Base-by-base conservation (phyloP, 1,140 invertebrate genomes). In the Trachymyrmex septentrionalis region DNA sequence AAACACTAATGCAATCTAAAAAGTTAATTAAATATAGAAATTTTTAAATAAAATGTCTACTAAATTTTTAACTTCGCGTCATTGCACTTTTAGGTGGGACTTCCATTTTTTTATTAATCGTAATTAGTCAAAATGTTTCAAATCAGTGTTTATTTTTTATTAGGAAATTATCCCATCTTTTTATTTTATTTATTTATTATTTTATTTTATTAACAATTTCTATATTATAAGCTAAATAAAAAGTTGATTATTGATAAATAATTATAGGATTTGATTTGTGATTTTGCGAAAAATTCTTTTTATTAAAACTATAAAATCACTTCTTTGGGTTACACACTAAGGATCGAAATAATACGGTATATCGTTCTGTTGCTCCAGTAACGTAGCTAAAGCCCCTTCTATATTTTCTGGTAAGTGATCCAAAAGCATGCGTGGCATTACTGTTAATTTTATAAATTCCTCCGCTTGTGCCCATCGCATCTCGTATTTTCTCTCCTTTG, bases 361-460 rank as follows among this genome's bases (percentile, higher is more conserved):
- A 27, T 94, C 91, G 30, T 93, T 91, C 76, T 95, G 94, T 76
- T 95, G 94, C 50, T 91, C 87, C 24, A 97, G 88, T 48, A 97
- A 95, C 2, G 96, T 96, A 34, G 96, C 95, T 80, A 97, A 93
- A n/a, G 96, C 97, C 86, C 96, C 95, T 81, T 97, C 96, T 24
- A 98, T 95, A 91, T 97, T 97, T 92, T 97, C 96, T 10, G 97
- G 97, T 27, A 98, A 93, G 90, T 98, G 97, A 93, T 98, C 97
- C 2, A 97, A 93, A 2, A 97, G 90, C 97, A 98, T 98, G 19
- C 97, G 95, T 21, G 97, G 97, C 97, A 97, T 97, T 27, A 97
- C 96, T 87, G 96, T 95, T 27, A 98, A 91, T 91, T 97, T 97
- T 95, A 96, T 96, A 93, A 98, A 97, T 93, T 97, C 97, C 93